Percentiles rank a stretch among this genome's conserved stretches.
phyloP scores from a whole-genome alignment of 64 coral and sea anemone genomes.

The Trachythela sp. region DNA sequence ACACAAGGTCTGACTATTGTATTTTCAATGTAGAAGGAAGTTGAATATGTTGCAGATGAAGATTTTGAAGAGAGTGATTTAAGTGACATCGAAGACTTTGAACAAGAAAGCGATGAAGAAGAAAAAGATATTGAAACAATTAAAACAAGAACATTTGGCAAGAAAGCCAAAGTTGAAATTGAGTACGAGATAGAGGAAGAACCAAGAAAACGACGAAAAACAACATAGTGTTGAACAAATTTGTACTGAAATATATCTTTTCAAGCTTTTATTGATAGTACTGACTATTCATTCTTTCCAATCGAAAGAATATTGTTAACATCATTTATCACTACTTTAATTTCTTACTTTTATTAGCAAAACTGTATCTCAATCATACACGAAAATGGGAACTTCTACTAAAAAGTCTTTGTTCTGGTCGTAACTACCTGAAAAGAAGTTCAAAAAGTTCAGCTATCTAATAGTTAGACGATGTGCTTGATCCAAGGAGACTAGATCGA shows the following conservation, averaged over 20 bases:
- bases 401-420: background rate
- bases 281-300: no score
- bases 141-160: background rate
- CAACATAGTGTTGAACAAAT: background rate
- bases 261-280: no score
- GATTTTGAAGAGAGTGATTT: slow-evolving; percentile 27
- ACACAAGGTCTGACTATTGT: background rate
- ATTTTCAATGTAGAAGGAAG: background rate
- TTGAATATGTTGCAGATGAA: slow-evolving; percentile 10
- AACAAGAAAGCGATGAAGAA: background rate
- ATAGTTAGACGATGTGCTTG: background rate
- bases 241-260: no score
- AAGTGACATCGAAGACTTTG: slow-evolving; percentile 21
- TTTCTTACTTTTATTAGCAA: no score
- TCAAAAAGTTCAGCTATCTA: background rate
- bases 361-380: no score
- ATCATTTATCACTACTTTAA: no score
- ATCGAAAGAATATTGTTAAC: no score
- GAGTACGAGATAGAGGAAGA: slow-evolving; percentile 1
- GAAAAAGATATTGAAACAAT: background rate
- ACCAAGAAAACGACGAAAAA: background rate
- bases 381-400: no score
- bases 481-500: background rate
- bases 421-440: background rate
- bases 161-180: slow-evolving; percentile 14